A percentile compares a stretch with the other conserved stretches of the same genome.
Conservation (phyloP, 2,797 vertebrate species). For the Aratinga solstitialis region DNA sequence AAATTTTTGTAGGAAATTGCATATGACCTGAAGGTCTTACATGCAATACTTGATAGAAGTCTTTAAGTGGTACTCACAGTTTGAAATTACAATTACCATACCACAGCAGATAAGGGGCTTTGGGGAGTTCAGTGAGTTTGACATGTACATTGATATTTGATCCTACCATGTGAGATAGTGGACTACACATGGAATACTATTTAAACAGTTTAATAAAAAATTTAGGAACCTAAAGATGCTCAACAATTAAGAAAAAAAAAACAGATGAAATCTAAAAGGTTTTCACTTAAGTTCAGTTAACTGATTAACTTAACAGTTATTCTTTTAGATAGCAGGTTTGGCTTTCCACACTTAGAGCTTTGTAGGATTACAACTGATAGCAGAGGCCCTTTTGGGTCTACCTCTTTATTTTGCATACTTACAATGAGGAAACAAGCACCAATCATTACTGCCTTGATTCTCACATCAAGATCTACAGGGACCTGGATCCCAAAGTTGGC, state of each 20-base stretch:
- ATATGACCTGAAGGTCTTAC: not conserved
- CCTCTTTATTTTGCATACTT: slow-evolving; percentile 71
- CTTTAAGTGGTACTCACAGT: not conserved
- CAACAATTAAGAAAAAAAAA: not conserved
- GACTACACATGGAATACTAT: not conserved
- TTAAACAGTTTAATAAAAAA: not conserved
- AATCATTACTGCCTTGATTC: slow-evolving; percentile 93
- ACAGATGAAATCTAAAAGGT: not conserved
- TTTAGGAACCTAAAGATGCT: not conserved
- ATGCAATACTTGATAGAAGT: not conserved
- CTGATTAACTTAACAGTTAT: not conserved
- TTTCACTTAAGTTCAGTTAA: not conserved
- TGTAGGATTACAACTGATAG: not conserved
- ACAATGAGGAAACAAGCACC: slow-evolving; percentile 97
- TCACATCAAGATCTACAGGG: slow-evolving; percentile 92
- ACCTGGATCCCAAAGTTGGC: slow-evolving; percentile 97
- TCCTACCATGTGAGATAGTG: not conserved
- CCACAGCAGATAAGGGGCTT: not conserved
- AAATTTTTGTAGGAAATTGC: not conserved
- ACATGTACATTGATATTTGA: not conserved
- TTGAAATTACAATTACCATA: not conserved
- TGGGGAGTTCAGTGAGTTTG: not conserved
- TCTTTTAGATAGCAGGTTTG: not conserved
- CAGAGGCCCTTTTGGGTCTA: not conserved
- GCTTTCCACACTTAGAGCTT: not conserved